phyloP scores from a whole-genome alignment of 2,797 vertebrate species.

The Dendrocincla fuliginosa region DNA sequence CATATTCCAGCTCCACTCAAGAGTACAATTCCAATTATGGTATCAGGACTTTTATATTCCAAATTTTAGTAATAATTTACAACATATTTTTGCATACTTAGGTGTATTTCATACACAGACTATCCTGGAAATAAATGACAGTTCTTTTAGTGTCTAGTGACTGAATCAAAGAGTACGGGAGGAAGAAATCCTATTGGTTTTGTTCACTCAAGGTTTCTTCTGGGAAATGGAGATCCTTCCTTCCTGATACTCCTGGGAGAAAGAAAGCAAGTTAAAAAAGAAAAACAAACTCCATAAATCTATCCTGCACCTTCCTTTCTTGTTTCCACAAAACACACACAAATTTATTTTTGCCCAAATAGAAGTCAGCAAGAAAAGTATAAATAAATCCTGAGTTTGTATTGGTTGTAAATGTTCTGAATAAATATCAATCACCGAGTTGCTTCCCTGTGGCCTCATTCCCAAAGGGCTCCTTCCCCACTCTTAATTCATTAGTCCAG shows the following conservation, averaged over 20 bases:
- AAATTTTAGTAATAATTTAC: not conserved
- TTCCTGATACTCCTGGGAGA: not conserved
- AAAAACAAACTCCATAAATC: not conserved
- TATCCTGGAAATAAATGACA: not conserved
- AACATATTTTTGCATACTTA: not conserved
- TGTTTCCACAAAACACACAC: not conserved
- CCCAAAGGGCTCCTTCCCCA: not conserved
- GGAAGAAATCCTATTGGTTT: not conserved
- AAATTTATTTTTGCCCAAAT: not conserved
- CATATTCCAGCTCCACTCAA: not conserved
- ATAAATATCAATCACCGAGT: not conserved
- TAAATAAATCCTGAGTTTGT: not conserved
- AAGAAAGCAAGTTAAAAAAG: not conserved
- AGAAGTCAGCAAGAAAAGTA: not conserved
- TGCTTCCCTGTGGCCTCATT: not conserved
- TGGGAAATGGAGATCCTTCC: not conserved
- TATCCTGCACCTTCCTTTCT: not conserved
- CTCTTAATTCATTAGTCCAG: not conserved
- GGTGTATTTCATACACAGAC: accelerated
- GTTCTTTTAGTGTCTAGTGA: not conserved
- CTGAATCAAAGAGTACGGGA: not conserved
- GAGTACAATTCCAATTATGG: not conserved
- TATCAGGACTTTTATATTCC: not conserved
- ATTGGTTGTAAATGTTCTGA: not conserved
- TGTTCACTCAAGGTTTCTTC: not conserved